phyloP scores from a whole-genome alignment of 2,113 vertebrate species.

The cat (Felis catus) region F.catus_Fca126_mat1.0 CM031412.1:2780001-2780500 shows the following conservation, averaged over 20 bases:
- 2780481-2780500: neutral
- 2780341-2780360: neutral
- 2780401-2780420: too few species aligned
- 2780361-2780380: neutral
- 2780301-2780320: too few species aligned
- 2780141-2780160: neutral
- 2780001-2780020: rapidly evolving
- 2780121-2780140: neutral
- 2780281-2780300: rapidly evolving
- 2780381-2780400: too few species aligned
- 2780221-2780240: rapidly evolving
- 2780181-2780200: too few species aligned
- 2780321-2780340: neutral
- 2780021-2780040: rapidly evolving
- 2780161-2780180: neutral
- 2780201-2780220: rapidly evolving
- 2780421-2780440: too few species aligned
- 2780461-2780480: too few species aligned
- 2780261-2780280: too few species aligned
- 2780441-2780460: rapidly evolving
- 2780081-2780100: rapidly evolving
- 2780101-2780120: neutral
- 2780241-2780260: too few species aligned
- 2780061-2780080: too few species aligned
- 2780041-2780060: too few species aligned